Evolutionary conservation across 2,888 invertebrate genomes (phyloP), one percentile per base, ranked within the genome.

Genomic region (Pseudococcus jackbeardsleyi): DNA sequence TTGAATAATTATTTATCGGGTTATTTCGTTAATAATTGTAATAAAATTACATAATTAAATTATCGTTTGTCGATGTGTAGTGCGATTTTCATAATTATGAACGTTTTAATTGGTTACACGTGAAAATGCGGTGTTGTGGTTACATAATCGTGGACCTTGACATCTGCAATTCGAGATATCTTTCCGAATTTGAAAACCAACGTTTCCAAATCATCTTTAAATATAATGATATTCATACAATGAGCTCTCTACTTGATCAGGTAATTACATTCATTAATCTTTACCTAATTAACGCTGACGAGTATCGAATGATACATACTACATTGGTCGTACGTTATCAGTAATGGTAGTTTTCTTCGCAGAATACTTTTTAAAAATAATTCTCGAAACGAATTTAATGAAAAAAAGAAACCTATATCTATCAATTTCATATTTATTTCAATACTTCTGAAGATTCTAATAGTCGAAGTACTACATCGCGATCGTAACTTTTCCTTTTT

Each of bases 141-240:
- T 86, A 86, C 86, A 86, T 86, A 86, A 86, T 68, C 33, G 72
- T 33, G 68, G 86, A 86, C 86, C 86, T 86, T 86, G 86, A 86
- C 68, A 64, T 86, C 79, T 82, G 46, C 46, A 82, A 82, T 19
- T 82, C 79, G 46, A 82, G 79, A 46, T 82, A 82, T 82, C 33
- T 42, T n/a, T 82, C 15, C 79, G 46, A 82, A 82, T 82, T 82
- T 82, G 19, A 82, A 46, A 82, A 82, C 33, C 19, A 39, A 82
- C 19, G 79, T 82, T 46, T 39, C 46, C 42, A 82, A 19, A 46
- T 82, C 46, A 82, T 19, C 46, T 82, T 19, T 82, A 82, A 82
- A 19, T 82, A 19, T 82, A 82, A 82, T 46, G 79, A 82, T 82
- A 42, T 82, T 42, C 46, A 82, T 82, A 39, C 33, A 46, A 46